These are phyloP conservation scores for Cyprinodon diabolis DNA, from an alignment of 2,797 vertebrate species.

Conservation along the genomic window DNA sequence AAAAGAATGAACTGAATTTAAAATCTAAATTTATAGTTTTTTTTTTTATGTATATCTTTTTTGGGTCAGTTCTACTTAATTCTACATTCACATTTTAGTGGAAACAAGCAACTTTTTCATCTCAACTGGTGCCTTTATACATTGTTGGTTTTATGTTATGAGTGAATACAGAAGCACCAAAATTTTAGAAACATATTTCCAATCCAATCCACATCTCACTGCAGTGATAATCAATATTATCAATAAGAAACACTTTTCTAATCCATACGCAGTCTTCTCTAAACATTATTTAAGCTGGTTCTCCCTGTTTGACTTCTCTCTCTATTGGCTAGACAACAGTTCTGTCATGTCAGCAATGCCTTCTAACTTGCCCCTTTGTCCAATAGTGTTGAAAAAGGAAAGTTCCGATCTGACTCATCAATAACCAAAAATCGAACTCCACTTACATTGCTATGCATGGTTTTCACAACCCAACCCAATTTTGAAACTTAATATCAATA, in stretches of 20 bases:
- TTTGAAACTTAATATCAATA: too few species aligned
- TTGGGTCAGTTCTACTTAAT: slow-evolving; percentile 7
- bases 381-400: neutral
- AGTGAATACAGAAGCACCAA: neutral
- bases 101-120: neutral
- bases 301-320: neutral
- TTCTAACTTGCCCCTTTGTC: neutral
- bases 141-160: neutral
- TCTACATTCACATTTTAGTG: neutral
- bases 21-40: slow-evolving; percentile 3
- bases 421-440: neutral
- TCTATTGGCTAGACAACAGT: neutral
- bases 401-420: neutral
- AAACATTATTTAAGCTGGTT: neutral
- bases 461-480: too few species aligned
- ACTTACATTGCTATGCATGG: neutral
- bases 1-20: slow-evolving; percentile 21
- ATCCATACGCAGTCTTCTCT: neutral
- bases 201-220: neutral
- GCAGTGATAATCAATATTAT: neutral
- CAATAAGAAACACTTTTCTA: neutral
- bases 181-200: neutral
- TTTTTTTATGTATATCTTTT: neutral
- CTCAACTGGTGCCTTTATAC: neutral
- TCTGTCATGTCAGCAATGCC: neutral